Evolutionary conservation across 2,888 invertebrate species (phyloP).

Genomic region (Ceriagrion tenellum): DNA sequence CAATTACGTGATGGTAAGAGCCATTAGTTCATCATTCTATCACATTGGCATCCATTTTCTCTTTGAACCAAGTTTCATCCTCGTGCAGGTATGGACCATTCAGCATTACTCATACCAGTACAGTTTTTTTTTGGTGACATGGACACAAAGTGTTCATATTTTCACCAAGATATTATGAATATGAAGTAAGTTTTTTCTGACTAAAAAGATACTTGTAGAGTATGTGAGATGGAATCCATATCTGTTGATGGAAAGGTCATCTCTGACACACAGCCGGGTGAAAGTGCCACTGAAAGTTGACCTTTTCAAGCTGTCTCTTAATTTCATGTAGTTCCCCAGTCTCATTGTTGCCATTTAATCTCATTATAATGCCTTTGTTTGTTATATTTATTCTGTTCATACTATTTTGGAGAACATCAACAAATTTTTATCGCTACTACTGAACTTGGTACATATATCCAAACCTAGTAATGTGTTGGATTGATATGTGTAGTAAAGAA

Average conservation of each 20-base stretch:
- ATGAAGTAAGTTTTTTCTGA: not conserved
- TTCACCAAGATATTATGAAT: not conserved
- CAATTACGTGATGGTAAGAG: not conserved
- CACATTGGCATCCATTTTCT: not conserved
- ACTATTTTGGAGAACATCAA: not conserved
- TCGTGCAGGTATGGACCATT: conserved; percentile 81
- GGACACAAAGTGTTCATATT: not conserved
- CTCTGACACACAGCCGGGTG: conserved; percentile 30
- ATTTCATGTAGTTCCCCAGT: conserved; percentile 65
- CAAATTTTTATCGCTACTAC: not conserved
- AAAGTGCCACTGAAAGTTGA: conserved; percentile 61
- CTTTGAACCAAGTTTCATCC: conserved; percentile 64
- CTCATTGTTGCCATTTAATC: conserved; percentile 15
- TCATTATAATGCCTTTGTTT: conserved; percentile 47
- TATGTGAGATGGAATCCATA: conserved; percentile 80
- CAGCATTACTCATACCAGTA: conserved; percentile 73
- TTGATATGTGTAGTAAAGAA: not conserved
- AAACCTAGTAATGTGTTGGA: not conserved
- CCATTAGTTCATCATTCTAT: not conserved
- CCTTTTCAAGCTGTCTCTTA: conserved; percentile 59
- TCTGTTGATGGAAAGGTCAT: conserved; percentile 75
- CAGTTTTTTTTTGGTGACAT: not conserved
- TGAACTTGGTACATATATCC: not conserved
- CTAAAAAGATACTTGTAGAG: conserved; percentile 70
- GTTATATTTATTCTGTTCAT: not conserved